Conservation (phyloP, 1,140 invertebrate species). For the Metopolophium dirhodum region DNA sequence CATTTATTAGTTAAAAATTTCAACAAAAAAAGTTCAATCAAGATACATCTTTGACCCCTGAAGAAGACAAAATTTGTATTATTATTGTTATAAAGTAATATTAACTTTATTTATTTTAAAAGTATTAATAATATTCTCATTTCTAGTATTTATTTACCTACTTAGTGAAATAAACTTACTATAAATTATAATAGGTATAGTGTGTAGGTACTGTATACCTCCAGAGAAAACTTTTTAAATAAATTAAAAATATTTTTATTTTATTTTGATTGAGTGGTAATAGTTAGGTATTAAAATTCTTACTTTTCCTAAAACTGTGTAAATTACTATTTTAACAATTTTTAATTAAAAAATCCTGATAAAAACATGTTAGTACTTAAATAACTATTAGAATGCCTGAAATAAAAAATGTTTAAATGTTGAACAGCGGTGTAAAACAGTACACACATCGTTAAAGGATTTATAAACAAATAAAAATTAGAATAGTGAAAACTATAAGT, state of each 20-base stretch:
- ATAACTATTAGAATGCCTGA: background rate
- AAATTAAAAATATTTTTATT: too few species aligned
- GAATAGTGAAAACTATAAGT: background rate
- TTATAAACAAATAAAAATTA: constrained; percentile 6
- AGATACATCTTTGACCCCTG: too few species aligned
- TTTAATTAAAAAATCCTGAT: background rate
- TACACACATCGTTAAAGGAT: background rate
- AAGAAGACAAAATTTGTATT: background rate
- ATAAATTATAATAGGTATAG: background rate
- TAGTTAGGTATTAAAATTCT: background rate
- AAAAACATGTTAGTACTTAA: background rate
- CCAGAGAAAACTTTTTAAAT: too few species aligned
- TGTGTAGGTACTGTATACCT: too few species aligned
- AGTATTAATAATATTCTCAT: background rate
- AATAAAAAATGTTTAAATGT: background rate
- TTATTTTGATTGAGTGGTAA: too few species aligned
- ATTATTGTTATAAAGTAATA: background rate
- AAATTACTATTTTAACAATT: background rate
- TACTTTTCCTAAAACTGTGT: background rate
- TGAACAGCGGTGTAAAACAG: background rate
- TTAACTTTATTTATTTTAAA: background rate
- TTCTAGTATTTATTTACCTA: background rate
- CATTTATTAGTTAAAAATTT: background rate
- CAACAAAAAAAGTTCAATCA: background rate
- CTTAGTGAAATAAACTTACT: background rate